A percentile compares a stretch with the other conserved stretches of the same genome.
These are phyloP conservation scores for Scaptomyza reducta DNA, from an alignment of 2,888 invertebrate genomes.

Conservation along the genomic window DNA sequence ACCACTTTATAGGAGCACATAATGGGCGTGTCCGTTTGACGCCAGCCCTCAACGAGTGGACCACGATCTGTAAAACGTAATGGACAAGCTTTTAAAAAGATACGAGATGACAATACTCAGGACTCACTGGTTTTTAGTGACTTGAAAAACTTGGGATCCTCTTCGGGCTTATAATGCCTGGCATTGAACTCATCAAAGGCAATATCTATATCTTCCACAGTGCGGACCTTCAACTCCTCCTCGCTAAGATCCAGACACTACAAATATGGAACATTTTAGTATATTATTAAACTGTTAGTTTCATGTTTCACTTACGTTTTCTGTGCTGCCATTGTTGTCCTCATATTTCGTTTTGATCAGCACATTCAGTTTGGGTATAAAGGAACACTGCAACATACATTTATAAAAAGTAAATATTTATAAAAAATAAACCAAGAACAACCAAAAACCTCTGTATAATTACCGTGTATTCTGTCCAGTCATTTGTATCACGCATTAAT, in stretches of 20 bases:
- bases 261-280: background rate
- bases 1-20: constrained; percentile 98
- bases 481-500: constrained; percentile 14
- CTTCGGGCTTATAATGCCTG: constrained; percentile 95
- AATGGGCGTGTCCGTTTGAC: constrained; percentile 89
- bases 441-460: constrained; percentile 82
- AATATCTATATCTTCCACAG: constrained; percentile 93
- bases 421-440: background rate
- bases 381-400: constrained; percentile 90
- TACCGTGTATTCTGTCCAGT: constrained; percentile 89
- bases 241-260: constrained; percentile 90
- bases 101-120: background rate
- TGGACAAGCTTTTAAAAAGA: background rate
- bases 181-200: constrained; percentile 92
- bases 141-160: constrained; percentile 93
- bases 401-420: background rate
- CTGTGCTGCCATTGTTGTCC: constrained; percentile 93
- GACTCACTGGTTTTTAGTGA: constrained; percentile 88
- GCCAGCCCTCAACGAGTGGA: constrained; percentile 93
- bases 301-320: constrained; percentile 90
- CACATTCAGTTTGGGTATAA: constrained; percentile 93
- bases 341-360: constrained; percentile 95
- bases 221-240: constrained; percentile 89
- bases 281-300: background rate
- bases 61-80: constrained; percentile 86